phyloP scores from a whole-genome alignment of 2,888 invertebrate genomes.

The Amphiduros pacificus region DNA sequence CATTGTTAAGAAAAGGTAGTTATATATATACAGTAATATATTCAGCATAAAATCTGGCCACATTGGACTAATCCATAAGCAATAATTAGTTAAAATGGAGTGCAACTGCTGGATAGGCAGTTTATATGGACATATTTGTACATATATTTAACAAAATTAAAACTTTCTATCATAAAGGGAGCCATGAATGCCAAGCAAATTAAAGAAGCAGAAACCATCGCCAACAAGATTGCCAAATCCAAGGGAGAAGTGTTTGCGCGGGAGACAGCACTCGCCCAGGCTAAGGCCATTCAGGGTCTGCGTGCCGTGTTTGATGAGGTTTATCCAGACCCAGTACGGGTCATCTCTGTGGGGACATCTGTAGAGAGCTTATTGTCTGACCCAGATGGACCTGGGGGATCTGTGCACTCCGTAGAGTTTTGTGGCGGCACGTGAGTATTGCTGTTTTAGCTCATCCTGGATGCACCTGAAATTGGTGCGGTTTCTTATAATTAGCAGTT shows the following conservation, averaged over 20 bases:
- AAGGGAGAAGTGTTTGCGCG: slow-evolving; percentile 85
- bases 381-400: slow-evolving; percentile 78
- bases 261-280: slow-evolving; percentile 78
- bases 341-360: slow-evolving; percentile 91
- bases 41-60: no score
- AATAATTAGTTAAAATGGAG: no score
- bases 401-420: slow-evolving; percentile 93
- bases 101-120: no score
- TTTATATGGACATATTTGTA: no score
- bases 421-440: slow-evolving; percentile 91
- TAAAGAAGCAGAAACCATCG: slow-evolving; percentile 79
- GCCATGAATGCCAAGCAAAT: slow-evolving; percentile 89
- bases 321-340: slow-evolving; percentile 84
- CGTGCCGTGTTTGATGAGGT: slow-evolving; percentile 96
- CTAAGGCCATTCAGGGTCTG: slow-evolving; percentile 73
- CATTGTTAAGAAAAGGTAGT: neutral
- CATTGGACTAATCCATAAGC: no score
- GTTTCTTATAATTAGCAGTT: no score
- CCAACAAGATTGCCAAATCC: slow-evolving; percentile 74
- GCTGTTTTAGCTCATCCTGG: no score
- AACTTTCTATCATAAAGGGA: slow-evolving; percentile 58
- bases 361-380: slow-evolving; percentile 86
- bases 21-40: no score
- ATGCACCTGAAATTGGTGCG: no score
- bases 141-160: neutral